A percentile compares a stretch with the other conserved stretches of the same genome.
phyloP scores from a whole-genome alignment of 2,113 vertebrate genomes.

The Ciconia maguari region DNA sequence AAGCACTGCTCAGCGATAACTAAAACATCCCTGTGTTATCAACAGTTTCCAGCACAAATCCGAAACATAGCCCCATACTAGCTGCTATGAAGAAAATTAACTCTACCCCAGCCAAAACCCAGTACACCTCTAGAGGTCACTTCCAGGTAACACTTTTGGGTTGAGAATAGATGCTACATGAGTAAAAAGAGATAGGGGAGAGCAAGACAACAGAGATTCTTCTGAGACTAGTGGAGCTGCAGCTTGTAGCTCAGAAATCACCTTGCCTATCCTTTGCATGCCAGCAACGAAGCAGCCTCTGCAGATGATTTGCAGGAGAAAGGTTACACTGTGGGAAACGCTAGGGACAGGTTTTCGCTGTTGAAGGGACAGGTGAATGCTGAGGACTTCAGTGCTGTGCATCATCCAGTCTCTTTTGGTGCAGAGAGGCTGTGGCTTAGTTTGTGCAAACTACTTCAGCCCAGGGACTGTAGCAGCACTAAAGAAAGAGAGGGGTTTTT shows the following conservation, averaged over 20 bases:
- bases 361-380: neutral
- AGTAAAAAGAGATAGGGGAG: neutral
- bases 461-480: neutral
- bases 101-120: neutral
- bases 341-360: neutral
- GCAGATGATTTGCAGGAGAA: neutral
- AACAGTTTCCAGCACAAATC: neutral
- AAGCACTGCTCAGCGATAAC: neutral
- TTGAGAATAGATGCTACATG: neutral
- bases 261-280: neutral
- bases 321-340: neutral
- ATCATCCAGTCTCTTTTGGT: neutral
- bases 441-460: neutral
- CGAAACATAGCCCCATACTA: accelerated
- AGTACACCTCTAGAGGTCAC: neutral
- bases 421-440: neutral
- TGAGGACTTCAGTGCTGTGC: neutral
- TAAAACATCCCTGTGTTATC: neutral
- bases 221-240: neutral
- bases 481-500: neutral
- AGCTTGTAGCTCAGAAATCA: neutral
- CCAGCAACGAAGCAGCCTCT: neutral
- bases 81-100: neutral
- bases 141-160: neutral
- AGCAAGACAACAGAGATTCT: neutral